phyloP scores from a whole-genome alignment of 1,140 invertebrate genomes.

The Hylaeus anthracinus region DNA sequence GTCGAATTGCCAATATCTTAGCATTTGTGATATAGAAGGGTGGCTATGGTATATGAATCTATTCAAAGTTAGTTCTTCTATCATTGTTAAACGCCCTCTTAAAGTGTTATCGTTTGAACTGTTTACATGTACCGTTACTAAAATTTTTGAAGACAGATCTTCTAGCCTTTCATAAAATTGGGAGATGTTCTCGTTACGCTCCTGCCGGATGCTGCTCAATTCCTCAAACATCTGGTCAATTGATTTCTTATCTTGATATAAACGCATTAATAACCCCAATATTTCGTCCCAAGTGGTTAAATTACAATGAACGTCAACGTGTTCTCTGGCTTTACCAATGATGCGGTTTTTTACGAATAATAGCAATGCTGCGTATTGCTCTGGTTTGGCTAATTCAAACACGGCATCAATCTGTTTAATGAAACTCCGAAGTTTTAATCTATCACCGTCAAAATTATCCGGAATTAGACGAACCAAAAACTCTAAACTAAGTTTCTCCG shows the following conservation, averaged over 20 bases:
- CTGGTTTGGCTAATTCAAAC: neutral
- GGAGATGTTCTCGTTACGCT: too few relatives aligned
- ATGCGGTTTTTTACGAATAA: neutral
- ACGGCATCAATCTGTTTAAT: conserved; percentile 2
- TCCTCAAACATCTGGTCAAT: too few relatives aligned
- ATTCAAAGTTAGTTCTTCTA: too few relatives aligned
- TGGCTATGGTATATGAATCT: too few relatives aligned
- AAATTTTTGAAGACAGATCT: too few relatives aligned
- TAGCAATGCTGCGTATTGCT: neutral
- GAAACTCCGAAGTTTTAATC: neutral
- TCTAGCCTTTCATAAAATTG: too few relatives aligned
- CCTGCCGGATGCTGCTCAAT: too few relatives aligned
- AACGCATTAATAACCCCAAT: neutral
- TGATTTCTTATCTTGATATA: neutral
- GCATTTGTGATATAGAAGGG: too few relatives aligned
- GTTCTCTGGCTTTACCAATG: neutral
- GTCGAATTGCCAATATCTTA: neutral
- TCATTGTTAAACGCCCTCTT: too few relatives aligned
- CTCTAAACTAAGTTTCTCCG: neutral
- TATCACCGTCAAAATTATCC: neutral
- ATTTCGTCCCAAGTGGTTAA: neutral
- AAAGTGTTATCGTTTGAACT: too few relatives aligned
- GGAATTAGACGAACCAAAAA: neutral
- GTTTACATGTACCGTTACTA: too few relatives aligned
- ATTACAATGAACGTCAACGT: conserved; percentile 3